Base-by-base conservation (phyloP, 2,797 vertebrate genomes). In the Semaprochilodus insignis region DNA sequence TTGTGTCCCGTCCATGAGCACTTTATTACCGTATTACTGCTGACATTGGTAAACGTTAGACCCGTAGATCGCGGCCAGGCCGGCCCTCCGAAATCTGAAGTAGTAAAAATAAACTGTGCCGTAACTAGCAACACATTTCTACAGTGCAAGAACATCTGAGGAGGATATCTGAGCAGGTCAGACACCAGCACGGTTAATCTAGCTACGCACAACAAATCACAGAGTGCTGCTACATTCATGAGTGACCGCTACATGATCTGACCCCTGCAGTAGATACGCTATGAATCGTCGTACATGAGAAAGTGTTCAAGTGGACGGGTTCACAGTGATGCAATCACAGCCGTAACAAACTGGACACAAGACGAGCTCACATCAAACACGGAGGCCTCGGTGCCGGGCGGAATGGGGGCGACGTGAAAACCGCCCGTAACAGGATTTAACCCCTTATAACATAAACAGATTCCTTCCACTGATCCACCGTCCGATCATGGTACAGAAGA, bases 251-350 rank as follows among this genome's bases (percentile, higher is more conserved):
- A 34, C 15, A 4, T 63, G 13, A 34, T 78, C 15, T n/a, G 25
- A 59, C 23, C 40, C 25, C 44, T 74, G 70, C 31, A 55, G 52
- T 13, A 52, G 66, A 59, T 25, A n/a, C n/a, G n/a, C 0, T 74
- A 71, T 34, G 4, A 66, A 74, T 67, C 2, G 16, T 74, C 19
- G 48, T 27, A 83, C 1, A 77, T 15, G 31, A 76, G 65, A 34
- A 59, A n/a, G 73, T 25, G 55, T 60, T 60, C 23, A 54, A 82
- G 66, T 82, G 55, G 55, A 77, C 40, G 6, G 69, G 77, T 54
- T 75, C 21, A 75, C 55, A 75, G 73, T 60, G 55, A 60, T 44
- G n/a, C 40, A 36, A 23, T n/a, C 73, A 75, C 10, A 74, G 25
- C 25, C 52, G 48, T 13, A 57, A 57, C 25, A 59, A 51, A 75